Evolutionary conservation across 2,888 invertebrate species (phyloP).

Genomic region (Heliconius ismenius): DNA sequence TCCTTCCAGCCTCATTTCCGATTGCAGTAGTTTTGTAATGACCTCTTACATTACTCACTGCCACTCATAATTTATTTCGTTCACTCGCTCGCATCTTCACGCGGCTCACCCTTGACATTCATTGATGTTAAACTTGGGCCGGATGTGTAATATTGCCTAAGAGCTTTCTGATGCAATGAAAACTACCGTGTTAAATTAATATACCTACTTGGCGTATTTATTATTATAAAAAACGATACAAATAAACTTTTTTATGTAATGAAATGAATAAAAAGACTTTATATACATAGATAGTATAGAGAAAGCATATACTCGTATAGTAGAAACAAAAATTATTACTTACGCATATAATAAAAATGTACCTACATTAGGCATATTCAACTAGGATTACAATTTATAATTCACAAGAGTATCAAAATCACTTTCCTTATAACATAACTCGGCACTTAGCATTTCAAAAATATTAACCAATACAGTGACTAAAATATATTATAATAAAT

Average conservation of each 20-base stretch:
- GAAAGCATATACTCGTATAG: no score
- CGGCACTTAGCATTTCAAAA: neutral
- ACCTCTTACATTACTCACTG: constrained; percentile 35
- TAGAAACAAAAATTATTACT: no score
- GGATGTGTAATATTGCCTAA: constrained; percentile 29
- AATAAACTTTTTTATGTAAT: neutral
- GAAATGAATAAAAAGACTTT: neutral
- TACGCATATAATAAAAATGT: neutral
- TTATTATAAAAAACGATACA: neutral
- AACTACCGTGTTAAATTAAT: constrained; percentile 9
- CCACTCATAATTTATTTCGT: constrained; percentile 39
- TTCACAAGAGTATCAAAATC: neutral
- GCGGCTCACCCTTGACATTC: constrained; percentile 45
- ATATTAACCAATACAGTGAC: neutral
- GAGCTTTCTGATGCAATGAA: constrained; percentile 22
- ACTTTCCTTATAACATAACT: neutral
- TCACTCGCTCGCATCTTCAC: constrained; percentile 32
- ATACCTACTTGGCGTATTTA: neutral
- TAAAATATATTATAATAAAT: neutral
- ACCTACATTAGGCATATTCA: neutral
- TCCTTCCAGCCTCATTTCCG: constrained; percentile 31
- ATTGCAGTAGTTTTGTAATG: constrained; percentile 35
- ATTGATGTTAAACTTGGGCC: constrained; percentile 32
- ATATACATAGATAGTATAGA: no score
- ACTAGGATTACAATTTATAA: neutral